Conservation (phyloP, 2,888 invertebrate genomes). For the Lepidocyrtoides sp. region DNA sequence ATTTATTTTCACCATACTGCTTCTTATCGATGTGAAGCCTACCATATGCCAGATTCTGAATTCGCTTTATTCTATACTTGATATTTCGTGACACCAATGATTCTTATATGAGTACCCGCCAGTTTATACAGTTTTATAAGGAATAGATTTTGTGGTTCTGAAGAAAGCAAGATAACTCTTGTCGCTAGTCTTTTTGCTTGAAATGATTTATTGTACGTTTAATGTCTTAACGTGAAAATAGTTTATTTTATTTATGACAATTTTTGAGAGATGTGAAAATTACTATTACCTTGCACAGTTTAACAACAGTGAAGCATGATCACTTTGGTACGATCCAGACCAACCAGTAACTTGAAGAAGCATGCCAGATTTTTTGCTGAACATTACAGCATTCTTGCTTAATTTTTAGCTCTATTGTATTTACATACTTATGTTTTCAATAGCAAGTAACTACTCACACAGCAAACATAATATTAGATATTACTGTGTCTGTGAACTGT, state of each 20-base stretch:
- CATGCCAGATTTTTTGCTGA: no score
- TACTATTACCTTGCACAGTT: neutral
- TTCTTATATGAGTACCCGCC: no score
- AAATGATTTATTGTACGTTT: slow-evolving; percentile 23
- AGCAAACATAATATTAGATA: no score
- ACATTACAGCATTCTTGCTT: no score
- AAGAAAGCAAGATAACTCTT: neutral
- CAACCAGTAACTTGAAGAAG: neutral
- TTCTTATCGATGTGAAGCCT: neutral
- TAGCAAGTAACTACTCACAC: no score
- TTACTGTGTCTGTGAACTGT: neutral
- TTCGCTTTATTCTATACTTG: neutral
- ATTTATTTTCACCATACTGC: neutral
- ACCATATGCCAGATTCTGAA: neutral
- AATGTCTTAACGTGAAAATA: slow-evolving; percentile 1
- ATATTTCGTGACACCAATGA: neutral
- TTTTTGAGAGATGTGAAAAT: neutral
- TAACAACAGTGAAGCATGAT: neutral
- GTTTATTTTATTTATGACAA: slow-evolving; percentile 40
- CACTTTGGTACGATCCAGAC: neutral
- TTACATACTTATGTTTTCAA: no score
- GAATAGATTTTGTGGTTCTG: neutral
- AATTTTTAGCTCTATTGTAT: no score
- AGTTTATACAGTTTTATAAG: neutral
- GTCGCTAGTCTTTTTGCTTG: neutral